Evolutionary conservation across 1,140 invertebrate species (phyloP).

Genomic region (Charaxes varanes): DNA sequence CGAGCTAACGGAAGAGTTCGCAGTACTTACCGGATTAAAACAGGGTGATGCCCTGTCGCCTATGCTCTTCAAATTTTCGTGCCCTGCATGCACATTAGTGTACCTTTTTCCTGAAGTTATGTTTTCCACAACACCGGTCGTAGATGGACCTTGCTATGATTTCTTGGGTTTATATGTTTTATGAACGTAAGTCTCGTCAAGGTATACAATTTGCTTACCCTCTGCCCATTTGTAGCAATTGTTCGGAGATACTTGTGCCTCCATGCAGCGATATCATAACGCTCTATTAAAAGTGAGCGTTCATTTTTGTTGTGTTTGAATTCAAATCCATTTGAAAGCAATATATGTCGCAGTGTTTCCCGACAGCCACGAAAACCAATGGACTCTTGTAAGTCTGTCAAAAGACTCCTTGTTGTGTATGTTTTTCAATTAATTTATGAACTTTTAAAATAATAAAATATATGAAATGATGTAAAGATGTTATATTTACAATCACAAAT

Average conservation of each 20-base stretch:
- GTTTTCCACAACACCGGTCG: constrained; percentile 16
- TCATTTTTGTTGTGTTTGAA: constrained; percentile 25
- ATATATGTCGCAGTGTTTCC: constrained; percentile 17
- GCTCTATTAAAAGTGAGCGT: constrained; percentile 11
- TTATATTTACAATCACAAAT: too few species aligned
- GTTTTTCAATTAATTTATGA: too few species aligned
- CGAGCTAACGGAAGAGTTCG: too few species aligned
- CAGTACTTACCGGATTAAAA: too few species aligned
- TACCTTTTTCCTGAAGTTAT: constrained; percentile 15
- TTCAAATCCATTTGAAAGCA: constrained; percentile 13
- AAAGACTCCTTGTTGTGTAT: constrained; percentile 15
- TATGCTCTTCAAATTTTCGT: too few species aligned
- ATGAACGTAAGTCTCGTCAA: constrained; percentile 27
- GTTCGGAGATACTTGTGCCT: constrained; percentile 16
- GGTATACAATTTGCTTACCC: constrained; percentile 22
- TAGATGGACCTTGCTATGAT: constrained; percentile 23
- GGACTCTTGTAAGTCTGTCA: constrained; percentile 12
- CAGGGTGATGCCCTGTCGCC: too few species aligned
- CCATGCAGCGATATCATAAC: constrained; percentile 17
- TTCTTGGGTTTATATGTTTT: constrained; percentile 23
- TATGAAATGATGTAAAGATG: too few species aligned
- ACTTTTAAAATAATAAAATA: too few species aligned
- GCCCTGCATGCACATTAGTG: too few species aligned
- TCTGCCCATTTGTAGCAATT: constrained; percentile 17
- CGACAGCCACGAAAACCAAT: constrained; percentile 18